A percentile compares a stretch with the other conserved stretches of the same genome.
These are phyloP conservation scores for Drosophila sordidula DNA, from an alignment of 2,888 invertebrate genomes.

Conservation along the genomic window DNA sequence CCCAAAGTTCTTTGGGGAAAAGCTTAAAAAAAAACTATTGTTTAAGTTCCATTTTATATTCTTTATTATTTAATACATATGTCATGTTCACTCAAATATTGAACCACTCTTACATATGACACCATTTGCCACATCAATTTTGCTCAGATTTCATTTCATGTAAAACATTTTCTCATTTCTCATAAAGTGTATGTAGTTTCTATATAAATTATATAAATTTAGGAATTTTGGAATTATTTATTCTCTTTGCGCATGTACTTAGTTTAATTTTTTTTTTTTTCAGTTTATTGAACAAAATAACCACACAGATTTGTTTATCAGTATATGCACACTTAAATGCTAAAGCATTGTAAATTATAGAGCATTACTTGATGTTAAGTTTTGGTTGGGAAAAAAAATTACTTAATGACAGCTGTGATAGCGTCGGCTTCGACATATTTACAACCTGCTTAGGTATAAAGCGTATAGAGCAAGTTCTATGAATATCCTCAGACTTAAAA, in stretches of 20 bases:
- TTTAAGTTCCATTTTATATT: conserved; percentile 41
- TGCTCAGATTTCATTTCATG: conserved; percentile 37
- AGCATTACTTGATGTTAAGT: conserved; percentile 17
- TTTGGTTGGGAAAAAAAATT: conserved; percentile 25
- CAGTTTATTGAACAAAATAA: conserved; percentile 48
- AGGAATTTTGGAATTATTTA: conserved; percentile 72
- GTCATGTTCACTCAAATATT: conserved; percentile 46
- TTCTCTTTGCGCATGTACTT: conserved; percentile 55
- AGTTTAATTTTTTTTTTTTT: conserved; percentile 41
- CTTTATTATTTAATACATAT: conserved; percentile 56
- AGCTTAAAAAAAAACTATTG: background rate
- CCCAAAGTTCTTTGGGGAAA: background rate
- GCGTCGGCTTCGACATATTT: conserved; percentile 45
- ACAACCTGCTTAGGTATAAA: conserved; percentile 40
- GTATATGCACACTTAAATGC: conserved; percentile 55
- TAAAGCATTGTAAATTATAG: conserved; percentile 39
- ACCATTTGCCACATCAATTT: conserved; percentile 48
- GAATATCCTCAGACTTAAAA: conserved; percentile 17
- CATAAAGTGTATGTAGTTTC: conserved; percentile 34
- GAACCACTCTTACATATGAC: conserved; percentile 51
- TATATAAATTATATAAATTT: conserved; percentile 63
- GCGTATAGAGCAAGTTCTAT: conserved; percentile 12
- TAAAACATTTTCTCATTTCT: conserved; percentile 36
- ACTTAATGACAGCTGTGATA: conserved; percentile 14
- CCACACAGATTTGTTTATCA: conserved; percentile 39